phyloP scores from a whole-genome alignment of 2,888 invertebrate genomes.

The Melinopterus prodromus region DNA sequence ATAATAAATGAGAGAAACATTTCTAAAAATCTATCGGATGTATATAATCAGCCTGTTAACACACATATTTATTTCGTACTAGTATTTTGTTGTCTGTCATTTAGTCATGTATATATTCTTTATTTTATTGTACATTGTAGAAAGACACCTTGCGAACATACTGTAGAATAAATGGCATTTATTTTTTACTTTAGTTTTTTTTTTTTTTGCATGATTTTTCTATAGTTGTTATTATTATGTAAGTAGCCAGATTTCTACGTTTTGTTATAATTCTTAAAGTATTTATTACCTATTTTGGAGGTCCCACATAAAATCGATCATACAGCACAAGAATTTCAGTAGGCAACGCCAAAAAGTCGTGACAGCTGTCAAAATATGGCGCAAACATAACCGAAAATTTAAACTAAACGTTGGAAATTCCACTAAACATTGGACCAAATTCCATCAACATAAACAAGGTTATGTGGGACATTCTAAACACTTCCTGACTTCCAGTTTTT shows the following conservation, averaged over 20 bases:
- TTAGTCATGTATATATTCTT: constrained; percentile 21
- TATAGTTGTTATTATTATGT: background rate
- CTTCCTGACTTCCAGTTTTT: background rate
- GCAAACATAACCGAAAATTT: background rate
- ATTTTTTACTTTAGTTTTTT: constrained; percentile 18
- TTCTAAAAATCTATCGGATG: constrained; percentile 15
- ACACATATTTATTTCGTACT: constrained; percentile 14
- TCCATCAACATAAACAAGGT: background rate
- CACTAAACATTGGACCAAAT: background rate
- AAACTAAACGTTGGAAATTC: background rate
- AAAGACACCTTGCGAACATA: background rate
- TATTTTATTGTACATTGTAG: constrained; percentile 15
- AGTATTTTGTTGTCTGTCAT: constrained; percentile 6
- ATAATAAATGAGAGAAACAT: background rate
- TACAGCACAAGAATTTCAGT: background rate
- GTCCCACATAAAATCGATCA: background rate
- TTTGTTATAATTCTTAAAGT: constrained; percentile 6
- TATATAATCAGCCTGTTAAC: constrained; percentile 6
- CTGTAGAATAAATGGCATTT: constrained; percentile 25
- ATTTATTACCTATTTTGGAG: background rate
- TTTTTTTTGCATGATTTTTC: constrained; percentile 9
- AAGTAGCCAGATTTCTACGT: background rate
- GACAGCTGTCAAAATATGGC: background rate
- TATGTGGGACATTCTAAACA: constrained; percentile 6
- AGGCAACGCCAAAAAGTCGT: background rate